phyloP scores from a whole-genome alignment of 2,797 vertebrate species.

The Meda fulgida region DNA sequence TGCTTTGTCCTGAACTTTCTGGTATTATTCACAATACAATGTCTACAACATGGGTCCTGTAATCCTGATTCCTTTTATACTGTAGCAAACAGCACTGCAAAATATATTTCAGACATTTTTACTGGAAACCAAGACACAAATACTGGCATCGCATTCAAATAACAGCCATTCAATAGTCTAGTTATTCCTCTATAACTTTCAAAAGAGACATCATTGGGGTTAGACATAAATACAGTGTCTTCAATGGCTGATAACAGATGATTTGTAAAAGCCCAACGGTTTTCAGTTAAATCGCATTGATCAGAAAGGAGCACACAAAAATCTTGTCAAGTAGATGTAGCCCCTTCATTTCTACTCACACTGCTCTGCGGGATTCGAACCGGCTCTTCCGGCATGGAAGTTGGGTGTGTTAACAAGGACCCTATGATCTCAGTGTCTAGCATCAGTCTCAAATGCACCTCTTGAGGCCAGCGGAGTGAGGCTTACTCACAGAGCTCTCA shows the following conservation, averaged over 20 bases:
- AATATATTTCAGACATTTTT: not conserved
- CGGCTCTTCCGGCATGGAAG: not conserved
- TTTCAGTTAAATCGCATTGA: conserved; percentile 27
- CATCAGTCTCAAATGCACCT: not conserved
- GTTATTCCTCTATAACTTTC: not conserved
- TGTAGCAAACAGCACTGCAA: conserved; percentile 7
- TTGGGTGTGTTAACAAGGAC: not conserved
- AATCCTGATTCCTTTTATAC: conserved; percentile 32
- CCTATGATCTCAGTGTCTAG: not conserved
- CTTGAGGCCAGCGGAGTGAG: not conserved
- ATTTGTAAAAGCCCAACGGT: not conserved
- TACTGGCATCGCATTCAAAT: conserved; percentile 16
- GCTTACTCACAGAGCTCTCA: not conserved
- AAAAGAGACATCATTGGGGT: conserved; percentile 27
- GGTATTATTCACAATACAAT: not conserved
- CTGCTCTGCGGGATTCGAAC: not conserved
- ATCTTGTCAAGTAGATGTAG: conserved; percentile 19
- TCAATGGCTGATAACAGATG: conserved; percentile 26
- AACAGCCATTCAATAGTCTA: conserved; percentile 2
- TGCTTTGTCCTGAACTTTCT: not conserved
- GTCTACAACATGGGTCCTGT: not conserved
- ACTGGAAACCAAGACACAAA: conserved; percentile 2
- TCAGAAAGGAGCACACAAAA: conserved; percentile 38
- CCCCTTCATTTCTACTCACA: not conserved
- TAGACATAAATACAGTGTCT: not conserved